A percentile compares a stretch with the other conserved stretches of the same genome.
These are phyloP conservation scores for Ailuropoda melanoleuca DNA, from an alignment of 2,113 vertebrate species.

Conservation along the genomic window DNA sequence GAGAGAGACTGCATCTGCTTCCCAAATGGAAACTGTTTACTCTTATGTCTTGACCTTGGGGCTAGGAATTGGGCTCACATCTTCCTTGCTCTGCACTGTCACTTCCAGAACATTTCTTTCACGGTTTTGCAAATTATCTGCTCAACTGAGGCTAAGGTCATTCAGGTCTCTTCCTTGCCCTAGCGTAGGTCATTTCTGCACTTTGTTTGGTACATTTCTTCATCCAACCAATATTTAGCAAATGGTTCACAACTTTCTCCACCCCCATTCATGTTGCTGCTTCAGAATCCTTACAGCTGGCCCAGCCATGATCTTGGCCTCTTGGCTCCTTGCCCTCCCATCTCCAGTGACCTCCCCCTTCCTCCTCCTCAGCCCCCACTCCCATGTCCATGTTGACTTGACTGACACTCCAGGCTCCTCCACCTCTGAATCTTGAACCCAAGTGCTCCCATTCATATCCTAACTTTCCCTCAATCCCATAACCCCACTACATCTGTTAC, in stretches of 20 bases:
- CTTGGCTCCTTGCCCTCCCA: fast-evolving
- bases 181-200: not conserved
- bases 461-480: not conserved
- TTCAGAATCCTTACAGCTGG: not conserved
- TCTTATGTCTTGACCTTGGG: not conserved
- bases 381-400: not conserved
- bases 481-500: too few species aligned
- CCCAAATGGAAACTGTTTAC: not conserved
- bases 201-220: not conserved
- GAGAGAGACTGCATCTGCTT: not conserved
- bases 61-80: not conserved
- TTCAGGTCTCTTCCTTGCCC: not conserved
- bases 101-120: not conserved
- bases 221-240: not conserved
- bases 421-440: not conserved
- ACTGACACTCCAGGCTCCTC: not conserved
- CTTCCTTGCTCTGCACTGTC: not conserved
- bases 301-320: not conserved
- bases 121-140: not conserved
- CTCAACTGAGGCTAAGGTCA: not conserved
- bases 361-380: not conserved
- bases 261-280: not conserved
- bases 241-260: not conserved
- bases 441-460: not conserved
- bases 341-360: too few species aligned